Base-by-base conservation (phyloP, 2,888 invertebrate genomes). In the Furcula furcula region DNA sequence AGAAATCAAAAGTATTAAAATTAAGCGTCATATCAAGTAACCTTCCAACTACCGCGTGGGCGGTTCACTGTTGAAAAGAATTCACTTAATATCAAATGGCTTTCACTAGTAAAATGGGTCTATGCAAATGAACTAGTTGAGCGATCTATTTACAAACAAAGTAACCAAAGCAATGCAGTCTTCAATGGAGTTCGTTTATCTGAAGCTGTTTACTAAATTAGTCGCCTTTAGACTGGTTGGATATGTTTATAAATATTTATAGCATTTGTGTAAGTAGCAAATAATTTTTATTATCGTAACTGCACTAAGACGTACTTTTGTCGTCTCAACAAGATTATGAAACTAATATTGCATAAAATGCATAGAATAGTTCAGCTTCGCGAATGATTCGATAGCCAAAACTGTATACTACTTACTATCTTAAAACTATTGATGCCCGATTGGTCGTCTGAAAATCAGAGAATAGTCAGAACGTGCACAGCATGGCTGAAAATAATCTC, bases 101-200 rank as follows among this genome's bases (percentile, higher is more conserved):
- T 56, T 54, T 51, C 46, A 45, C 44, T 46, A 29, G 29, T 37
- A 30, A 29, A 46, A 49, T 49, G 31, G 29, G 39, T 36, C 16
- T 42, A 56, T 50, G 50, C 50, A 50, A 56, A 53, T 53, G 40
- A 36, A 39, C 40, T 28, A 25, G 39, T 38, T 43, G 37, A 42
- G 29, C 26, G 39, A 44, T 45, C 42, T 41, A 42, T 56, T 47
- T 40, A 44, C 46, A 27, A 40, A 41, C 46, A 40, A 53, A 53
- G 42, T 46, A 50, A 38, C 30, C 19, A 29, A 28, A 18, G 28
- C 18, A 28, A 28, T 28, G 28, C 3, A 18, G 28, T 18, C 11
- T 18, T 28, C 28, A 28, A 18, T 11, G 28, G 28, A 28, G 18
- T 18, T 18, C 15, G 18, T 18, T 28, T 28, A 28, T 18, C 4